Evolutionary conservation across 2,888 invertebrate species (phyloP).

Genomic region (Papilio elwesi): DNA sequence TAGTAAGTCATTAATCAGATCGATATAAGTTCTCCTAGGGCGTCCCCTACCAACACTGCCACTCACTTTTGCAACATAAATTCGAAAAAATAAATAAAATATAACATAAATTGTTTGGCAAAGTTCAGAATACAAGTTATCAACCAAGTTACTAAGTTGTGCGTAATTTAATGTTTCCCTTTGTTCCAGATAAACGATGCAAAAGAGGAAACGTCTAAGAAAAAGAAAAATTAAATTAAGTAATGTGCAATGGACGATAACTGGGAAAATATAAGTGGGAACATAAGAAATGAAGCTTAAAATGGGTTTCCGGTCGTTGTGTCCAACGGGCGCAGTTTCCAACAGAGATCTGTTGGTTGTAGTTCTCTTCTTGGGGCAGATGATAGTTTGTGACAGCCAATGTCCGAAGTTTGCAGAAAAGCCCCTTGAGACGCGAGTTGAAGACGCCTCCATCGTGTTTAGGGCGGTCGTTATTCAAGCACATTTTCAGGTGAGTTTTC

Average conservation of each 20-base stretch:
- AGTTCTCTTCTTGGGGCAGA: constrained; percentile 72
- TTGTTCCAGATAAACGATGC: constrained; percentile 80
- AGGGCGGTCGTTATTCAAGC: constrained; percentile 78
- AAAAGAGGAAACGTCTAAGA: constrained; percentile 71
- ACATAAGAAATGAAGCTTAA: constrained; percentile 52
- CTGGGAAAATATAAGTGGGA: constrained; percentile 66
- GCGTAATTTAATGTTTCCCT: background rate
- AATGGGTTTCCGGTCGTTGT: constrained; percentile 59
- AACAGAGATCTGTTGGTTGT: constrained; percentile 70
- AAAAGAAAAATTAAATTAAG: constrained; percentile 67
- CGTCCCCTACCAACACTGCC: no score
- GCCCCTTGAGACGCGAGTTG: constrained; percentile 80
- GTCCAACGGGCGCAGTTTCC: constrained; percentile 62
- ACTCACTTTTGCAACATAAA: no score
- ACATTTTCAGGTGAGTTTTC: constrained; percentile 70
- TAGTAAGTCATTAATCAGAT: no score
- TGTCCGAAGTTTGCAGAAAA: constrained; percentile 81
- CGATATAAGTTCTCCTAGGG: no score
- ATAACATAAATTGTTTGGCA: no score
- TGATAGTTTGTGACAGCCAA: constrained; percentile 80
- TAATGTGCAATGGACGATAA: constrained; percentile 66
- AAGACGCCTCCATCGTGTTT: constrained; percentile 83
- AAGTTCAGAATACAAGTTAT: no score
- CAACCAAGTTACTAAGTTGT: no score
- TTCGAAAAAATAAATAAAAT: no score